A percentile compares a stretch with the other conserved stretches of the same genome.
Evolutionary conservation across 2,797 vertebrate genomes (phyloP).

Genomic region (Aeoliscus strigatus): DNA sequence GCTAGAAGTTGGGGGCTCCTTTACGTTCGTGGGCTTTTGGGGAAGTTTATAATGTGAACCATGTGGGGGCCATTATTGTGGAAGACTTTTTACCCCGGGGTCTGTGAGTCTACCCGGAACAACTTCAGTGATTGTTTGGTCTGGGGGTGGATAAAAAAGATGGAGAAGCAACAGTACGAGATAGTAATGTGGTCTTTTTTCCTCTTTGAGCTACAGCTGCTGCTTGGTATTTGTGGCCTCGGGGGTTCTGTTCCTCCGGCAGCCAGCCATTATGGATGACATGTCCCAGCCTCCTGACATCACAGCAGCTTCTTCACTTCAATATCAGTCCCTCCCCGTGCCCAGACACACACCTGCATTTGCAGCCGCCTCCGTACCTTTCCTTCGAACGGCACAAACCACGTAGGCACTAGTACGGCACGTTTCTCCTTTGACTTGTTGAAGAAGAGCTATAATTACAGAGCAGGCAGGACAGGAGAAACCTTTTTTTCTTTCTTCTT

Average conservation of each 20-base stretch:
- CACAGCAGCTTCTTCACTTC: slow-evolving; percentile 45
- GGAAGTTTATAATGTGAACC: slow-evolving; percentile 64
- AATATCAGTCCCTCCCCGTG: slow-evolving; percentile 31
- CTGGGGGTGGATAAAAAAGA: slow-evolving; percentile 21
- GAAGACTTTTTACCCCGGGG: slow-evolving; percentile 11
- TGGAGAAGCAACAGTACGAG: slow-evolving; percentile 22
- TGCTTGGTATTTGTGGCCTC: slow-evolving; percentile 51
- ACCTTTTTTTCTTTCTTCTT: no score
- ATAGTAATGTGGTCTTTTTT: slow-evolving; percentile 2
- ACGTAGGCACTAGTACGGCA: slow-evolving; percentile 35
- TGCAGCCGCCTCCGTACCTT: slow-evolving; percentile 15
- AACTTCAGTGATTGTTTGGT: slow-evolving; percentile 23
- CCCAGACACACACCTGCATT: slow-evolving; percentile 47
- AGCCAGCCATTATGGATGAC: slow-evolving; percentile 65
- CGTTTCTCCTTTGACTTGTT: slow-evolving; percentile 45
- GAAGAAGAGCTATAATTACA: slow-evolving; percentile 58
- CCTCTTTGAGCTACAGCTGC: slow-evolving; percentile 55
- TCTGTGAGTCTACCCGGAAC: slow-evolving; percentile 1
- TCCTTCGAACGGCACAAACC: slow-evolving; percentile 32
- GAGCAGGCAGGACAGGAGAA: slow-evolving; percentile 37
- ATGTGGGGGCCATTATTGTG: slow-evolving; percentile 51
- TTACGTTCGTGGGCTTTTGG: slow-evolving; percentile 45
- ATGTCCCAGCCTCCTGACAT: slow-evolving; percentile 50
- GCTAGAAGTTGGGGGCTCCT: slow-evolving; percentile 52
- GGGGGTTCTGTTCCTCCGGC: slow-evolving; percentile 44